Evolutionary conservation across 64 coral and sea anemone species (phyloP).

Genomic region (Orbicella faveolata): DNA sequence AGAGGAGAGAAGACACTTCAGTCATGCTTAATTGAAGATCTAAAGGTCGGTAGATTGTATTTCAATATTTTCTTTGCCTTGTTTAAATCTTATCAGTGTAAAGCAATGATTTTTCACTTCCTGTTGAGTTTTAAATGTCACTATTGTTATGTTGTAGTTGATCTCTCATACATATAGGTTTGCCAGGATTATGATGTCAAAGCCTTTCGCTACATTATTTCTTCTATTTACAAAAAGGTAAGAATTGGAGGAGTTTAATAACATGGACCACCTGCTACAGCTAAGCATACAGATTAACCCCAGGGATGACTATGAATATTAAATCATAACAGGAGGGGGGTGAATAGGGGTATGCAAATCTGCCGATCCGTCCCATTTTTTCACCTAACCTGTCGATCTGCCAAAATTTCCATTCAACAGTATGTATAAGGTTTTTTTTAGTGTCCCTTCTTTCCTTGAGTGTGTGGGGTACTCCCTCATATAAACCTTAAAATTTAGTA

Average conservation of each 20-base stretch:
- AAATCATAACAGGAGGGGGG: too few relatives aligned
- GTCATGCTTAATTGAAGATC: slow-evolving; percentile 79
- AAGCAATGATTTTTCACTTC: background rate
- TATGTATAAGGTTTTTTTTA: too few relatives aligned
- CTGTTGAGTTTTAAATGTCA: background rate
- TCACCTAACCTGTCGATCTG: too few relatives aligned
- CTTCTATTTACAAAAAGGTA: slow-evolving; percentile 94
- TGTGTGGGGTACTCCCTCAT: too few relatives aligned
- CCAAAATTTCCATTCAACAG: too few relatives aligned
- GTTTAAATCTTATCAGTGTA: background rate
- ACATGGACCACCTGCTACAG: background rate
- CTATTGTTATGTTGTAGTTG: background rate
- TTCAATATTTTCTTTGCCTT: background rate
- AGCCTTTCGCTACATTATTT: slow-evolving; percentile 86
- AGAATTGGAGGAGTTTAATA: background rate
- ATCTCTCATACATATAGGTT: slow-evolving; percentile 38
- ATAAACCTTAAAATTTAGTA: too few relatives aligned
- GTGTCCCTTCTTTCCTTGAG: too few relatives aligned
- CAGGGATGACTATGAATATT: too few relatives aligned
- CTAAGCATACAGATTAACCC: background rate
- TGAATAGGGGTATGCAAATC: too few relatives aligned
- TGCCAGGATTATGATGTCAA: slow-evolving; percentile 88
- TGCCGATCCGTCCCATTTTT: too few relatives aligned
- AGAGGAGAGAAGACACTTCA: slow-evolving; percentile 82
- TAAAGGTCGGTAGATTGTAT: slow-evolving; percentile 53